Evolutionary conservation across 2,888 invertebrate genomes (phyloP).

Genomic region (Nineta flava): DNA sequence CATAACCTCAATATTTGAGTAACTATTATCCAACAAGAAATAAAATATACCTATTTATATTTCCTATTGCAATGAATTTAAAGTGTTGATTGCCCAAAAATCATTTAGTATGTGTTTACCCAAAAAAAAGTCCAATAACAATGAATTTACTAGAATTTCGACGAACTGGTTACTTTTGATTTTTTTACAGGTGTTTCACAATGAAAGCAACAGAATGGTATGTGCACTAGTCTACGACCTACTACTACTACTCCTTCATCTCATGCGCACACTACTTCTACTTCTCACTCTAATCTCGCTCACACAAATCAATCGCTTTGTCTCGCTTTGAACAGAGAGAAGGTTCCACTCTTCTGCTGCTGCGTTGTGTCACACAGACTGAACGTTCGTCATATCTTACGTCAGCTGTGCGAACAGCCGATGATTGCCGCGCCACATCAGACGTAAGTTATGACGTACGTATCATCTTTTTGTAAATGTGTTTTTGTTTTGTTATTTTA

Average conservation of each 20-base stretch:
- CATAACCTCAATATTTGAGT: no score
- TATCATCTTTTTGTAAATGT: constrained; percentile 5
- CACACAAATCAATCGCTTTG: not conserved
- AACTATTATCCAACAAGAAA: no score
- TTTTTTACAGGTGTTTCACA: constrained; percentile 8
- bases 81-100: not conserved
- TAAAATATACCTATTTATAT: no score
- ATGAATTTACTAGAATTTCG: constrained; percentile 3
- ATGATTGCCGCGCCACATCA: constrained; percentile 2
- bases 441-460: constrained; percentile 9
- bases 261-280: not conserved
- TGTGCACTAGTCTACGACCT: not conserved
- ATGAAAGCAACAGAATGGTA: constrained; percentile 9
- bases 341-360: no score
- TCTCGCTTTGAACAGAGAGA: not conserved
- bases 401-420: constrained; percentile 6
- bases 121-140: not conserved
- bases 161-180: constrained; percentile 8
- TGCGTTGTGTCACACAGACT: not conserved
- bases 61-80: no score
- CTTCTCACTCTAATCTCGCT: not conserved
- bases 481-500: not conserved
- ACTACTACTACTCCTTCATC: not conserved
- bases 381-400: constrained; percentile 8
- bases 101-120: not conserved